phyloP scores from a whole-genome alignment of 2,797 vertebrate species.

The Rhadinocentrus ornatus region DNA sequence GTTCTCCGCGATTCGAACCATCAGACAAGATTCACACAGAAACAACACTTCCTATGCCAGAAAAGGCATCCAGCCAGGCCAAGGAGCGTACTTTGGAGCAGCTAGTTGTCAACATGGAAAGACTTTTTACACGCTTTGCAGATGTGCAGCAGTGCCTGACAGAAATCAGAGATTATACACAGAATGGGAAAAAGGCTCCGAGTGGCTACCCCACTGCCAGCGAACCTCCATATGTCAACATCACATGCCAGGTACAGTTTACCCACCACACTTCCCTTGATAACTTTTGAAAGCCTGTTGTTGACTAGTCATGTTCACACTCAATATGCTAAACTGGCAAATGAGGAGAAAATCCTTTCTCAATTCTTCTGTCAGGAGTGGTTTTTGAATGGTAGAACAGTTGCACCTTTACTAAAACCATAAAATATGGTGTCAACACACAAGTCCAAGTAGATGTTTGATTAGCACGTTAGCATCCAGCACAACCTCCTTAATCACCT shows the following conservation, averaged over 20 bases:
- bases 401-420: neutral
- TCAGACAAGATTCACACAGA: conserved; percentile 60
- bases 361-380: neutral
- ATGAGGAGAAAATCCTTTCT: neutral
- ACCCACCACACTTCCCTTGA: neutral
- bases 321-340: neutral
- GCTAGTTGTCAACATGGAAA: conserved; percentile 83
- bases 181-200: conserved; percentile 79
- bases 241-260: conserved; percentile 91
- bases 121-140: conserved; percentile 82
- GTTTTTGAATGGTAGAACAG: neutral
- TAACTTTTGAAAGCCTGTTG: neutral
- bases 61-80: conserved; percentile 8
- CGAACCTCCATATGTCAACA: conserved; percentile 87
- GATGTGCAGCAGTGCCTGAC: conserved; percentile 86
- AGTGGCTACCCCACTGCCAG: conserved; percentile 82
- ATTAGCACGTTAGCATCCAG: neutral
- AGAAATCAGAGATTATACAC: conserved; percentile 85
- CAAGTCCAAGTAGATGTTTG: neutral
- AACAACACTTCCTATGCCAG: conserved; percentile 57
- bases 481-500: neutral
- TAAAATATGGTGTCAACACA: fast-evolving
- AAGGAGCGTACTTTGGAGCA: conserved; percentile 64
- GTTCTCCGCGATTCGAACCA: conserved; percentile 76
- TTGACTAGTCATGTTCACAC: neutral